Conservation (phyloP, 2,113 vertebrate species). For the Paramormyrops kingsleyae region DNA sequence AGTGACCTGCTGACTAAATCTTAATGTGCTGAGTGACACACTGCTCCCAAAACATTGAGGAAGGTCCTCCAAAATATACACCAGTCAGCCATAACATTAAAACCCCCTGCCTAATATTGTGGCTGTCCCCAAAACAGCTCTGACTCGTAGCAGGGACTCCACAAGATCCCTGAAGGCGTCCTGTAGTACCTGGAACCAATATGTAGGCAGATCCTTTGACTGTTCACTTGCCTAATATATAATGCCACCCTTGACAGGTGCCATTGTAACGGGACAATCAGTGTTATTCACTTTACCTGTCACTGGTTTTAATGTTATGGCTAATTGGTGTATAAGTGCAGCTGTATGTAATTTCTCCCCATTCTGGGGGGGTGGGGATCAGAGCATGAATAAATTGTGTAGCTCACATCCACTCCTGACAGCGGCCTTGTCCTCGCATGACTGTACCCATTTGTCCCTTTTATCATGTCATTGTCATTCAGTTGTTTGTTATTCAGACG, state of each 20-base stretch:
- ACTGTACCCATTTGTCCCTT: not conserved
- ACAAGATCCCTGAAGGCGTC: not conserved
- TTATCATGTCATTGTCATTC: not conserved
- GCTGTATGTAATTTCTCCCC: not conserved
- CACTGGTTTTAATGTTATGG: not conserved
- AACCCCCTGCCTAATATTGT: not conserved
- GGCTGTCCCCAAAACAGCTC: not conserved
- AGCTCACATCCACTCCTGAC: not conserved
- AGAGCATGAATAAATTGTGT: not conserved
- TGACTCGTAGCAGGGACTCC: not conserved
- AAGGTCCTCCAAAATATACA: not conserved
- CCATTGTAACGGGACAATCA: not conserved
- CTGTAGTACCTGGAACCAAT: not conserved
- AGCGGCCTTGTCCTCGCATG: not conserved
- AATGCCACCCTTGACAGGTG: not conserved
- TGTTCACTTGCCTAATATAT: not conserved
- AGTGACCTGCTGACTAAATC: not conserved
- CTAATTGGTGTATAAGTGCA: not conserved
- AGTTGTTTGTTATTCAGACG: not conserved
- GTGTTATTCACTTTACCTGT: not conserved
- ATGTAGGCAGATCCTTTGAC: not conserved
- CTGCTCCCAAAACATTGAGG: not conserved
- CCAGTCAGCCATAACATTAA: not conserved
- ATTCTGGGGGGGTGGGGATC: not conserved
- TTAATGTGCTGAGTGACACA: not conserved